Base-by-base conservation (phyloP, 2,888 invertebrate genomes). In the Drosophila atripex region DNA sequence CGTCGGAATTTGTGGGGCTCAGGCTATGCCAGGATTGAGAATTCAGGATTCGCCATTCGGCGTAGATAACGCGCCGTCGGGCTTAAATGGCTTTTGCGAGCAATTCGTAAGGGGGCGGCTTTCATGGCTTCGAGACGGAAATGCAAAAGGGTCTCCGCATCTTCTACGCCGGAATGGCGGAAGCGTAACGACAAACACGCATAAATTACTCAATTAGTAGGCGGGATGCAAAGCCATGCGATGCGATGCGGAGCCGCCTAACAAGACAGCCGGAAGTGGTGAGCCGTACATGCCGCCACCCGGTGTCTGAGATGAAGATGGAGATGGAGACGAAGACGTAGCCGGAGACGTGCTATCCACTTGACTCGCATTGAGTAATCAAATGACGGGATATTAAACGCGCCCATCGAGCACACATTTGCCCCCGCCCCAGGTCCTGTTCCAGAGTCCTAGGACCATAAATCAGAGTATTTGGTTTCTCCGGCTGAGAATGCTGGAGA, bases 171-270 rank as follows among this genome's bases (percentile, higher is more conserved):
- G 69, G 39, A 5, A 46, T 38, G 60, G 60, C 73, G 57, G 69
- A 69, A 77, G 63, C 80, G 64, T 65, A 63, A 46, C 70, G 66
- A 73, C 80, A 86, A 86, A 76, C 78, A 77, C 65, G 83, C 86
- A 83, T 87, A 83, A 87, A 83, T 83, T 87, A 85, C 88, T 82
- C 86, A 83, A 87, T 83, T 87, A 83, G 73, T 73, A 80, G 82
- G 71, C 87, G 70, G 75, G 71, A 77, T 77, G 71, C 66, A 64
- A 51, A 18, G 60, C 58, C 35, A 32, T 32, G 32, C 32, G 63
- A 49, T 18, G 58, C 59, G 53, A 70, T 76, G 73, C 66, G 47
- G 32, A 65, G 70, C 72, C 63, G 58, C 50, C 71, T 55, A 71
- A 71, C 50, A 64, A 61, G 63, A 70, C 61, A 71, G 39, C 65